Evolutionary conservation across 1,140 invertebrate genomes (phyloP).

Genomic region (Hydropsyche tenuis): DNA sequence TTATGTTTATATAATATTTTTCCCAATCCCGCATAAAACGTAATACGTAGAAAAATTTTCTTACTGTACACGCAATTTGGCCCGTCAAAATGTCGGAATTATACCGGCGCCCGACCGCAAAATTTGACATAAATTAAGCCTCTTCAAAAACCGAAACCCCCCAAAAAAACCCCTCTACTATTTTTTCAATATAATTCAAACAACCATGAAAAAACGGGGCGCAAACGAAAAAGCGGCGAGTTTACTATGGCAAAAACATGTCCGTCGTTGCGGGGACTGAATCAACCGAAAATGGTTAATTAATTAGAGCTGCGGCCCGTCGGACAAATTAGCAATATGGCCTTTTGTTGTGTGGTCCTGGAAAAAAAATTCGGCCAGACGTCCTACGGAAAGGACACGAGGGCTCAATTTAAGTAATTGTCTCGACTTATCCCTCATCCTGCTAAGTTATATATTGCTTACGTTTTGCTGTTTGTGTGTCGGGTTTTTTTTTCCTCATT

Average conservation of each 20-base stretch:
- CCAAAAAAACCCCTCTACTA: no score
- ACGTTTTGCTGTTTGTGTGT: not conserved
- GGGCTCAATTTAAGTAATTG: conserved; percentile 36
- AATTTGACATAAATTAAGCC: conserved; percentile 22
- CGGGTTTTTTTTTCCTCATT: not conserved
- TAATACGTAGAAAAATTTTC: no score
- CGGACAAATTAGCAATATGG: conserved; percentile 31
- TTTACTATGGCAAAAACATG: not conserved
- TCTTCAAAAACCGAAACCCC: not conserved
- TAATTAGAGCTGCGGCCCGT: conserved; percentile 27
- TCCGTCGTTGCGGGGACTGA: conserved; percentile 2
- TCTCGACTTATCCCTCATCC: conserved; percentile 20
- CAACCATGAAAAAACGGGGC: not conserved
- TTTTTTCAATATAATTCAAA: not conserved
- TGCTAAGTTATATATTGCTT: no score
- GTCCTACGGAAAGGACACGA: not conserved
- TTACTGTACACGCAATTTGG: not conserved
- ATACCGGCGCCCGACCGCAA: conserved; percentile 8
- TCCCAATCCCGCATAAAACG: no score
- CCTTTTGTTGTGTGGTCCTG: not conserved
- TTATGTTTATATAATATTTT: no score
- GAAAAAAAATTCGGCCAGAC: conserved; percentile 26
- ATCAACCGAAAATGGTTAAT: conserved; percentile 32
- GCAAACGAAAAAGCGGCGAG: not conserved
- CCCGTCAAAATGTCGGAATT: conserved; percentile 23